These are phyloP conservation scores for Menidia beryllina DNA, from an alignment of 2,113 vertebrate species.

Conservation along the genomic window DNA sequence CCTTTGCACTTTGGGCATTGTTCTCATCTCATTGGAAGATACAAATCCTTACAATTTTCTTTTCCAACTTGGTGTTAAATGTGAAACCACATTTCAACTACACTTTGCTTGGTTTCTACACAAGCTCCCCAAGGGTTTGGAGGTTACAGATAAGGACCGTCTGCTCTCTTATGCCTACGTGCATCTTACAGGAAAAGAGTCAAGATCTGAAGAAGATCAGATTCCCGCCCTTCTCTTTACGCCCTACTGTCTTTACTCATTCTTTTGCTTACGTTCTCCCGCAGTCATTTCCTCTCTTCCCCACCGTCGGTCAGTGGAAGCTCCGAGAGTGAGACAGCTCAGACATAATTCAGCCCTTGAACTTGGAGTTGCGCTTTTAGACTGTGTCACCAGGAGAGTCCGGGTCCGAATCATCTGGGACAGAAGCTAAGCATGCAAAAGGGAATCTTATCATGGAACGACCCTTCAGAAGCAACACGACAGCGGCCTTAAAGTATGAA, in stretches of 20 bases:
- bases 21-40: background rate
- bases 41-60: too few relatives aligned
- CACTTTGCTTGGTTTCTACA: background rate
- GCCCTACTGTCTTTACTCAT: conserved; percentile 13
- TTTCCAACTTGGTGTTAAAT: too few relatives aligned
- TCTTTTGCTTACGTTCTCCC: conserved; percentile 35
- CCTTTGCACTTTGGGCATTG: conserved; percentile 47
- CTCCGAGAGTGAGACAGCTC: conserved; percentile 29
- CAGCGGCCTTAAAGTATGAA: background rate
- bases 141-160: conserved; percentile 19
- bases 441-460: conserved; percentile 14
- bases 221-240: conserved; percentile 57
- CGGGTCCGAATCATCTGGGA: conserved; percentile 10
- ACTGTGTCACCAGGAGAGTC: conserved; percentile 11
- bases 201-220: conserved; percentile 46
- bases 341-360: conserved; percentile 31
- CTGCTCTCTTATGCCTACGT: conserved; percentile 54
- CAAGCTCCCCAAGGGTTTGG: conserved; percentile 5
- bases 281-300: conserved; percentile 58
- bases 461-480: conserved; percentile 23
- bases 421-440: conserved; percentile 22
- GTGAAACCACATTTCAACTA: background rate
- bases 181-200: conserved; percentile 52
- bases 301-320: conserved; percentile 54
- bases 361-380: conserved; percentile 5